A percentile compares a stretch with the other conserved stretches of the same genome.
Evolutionary conservation across 1,140 invertebrate species (phyloP).

Genomic region (Penaeus vannamei): DNA sequence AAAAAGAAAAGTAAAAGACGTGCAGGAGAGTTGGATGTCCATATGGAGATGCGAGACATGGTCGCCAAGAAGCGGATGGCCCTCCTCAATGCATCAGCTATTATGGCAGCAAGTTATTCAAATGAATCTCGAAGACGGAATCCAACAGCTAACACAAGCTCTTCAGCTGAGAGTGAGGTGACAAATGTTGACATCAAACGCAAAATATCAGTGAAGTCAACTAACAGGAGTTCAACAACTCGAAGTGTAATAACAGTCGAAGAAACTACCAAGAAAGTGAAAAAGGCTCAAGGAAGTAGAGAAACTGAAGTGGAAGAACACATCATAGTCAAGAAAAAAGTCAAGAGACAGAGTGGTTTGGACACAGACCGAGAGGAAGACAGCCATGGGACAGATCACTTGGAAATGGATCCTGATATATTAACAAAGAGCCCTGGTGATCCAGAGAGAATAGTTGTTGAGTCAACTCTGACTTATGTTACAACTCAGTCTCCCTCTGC

Average conservation of each 20-base stretch:
- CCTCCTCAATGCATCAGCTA: constrained; percentile 91
- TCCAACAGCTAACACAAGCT: constrained; percentile 57
- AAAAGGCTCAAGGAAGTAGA: constrained; percentile 64
- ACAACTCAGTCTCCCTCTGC: constrained; percentile 63
- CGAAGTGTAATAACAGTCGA: constrained; percentile 67
- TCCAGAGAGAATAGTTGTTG: constrained; percentile 55
- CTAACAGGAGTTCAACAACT: constrained; percentile 63
- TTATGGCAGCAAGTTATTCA: constrained; percentile 89
- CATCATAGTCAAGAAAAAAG: constrained; percentile 68
- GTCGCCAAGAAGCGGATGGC: constrained; percentile 93
- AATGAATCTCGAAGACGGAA: constrained; percentile 76
- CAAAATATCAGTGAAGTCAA: constrained; percentile 66
- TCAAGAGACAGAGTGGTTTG: constrained; percentile 57
- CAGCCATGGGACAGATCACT: constrained; percentile 60
- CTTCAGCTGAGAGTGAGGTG: constrained; percentile 66
- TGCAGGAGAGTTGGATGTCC: constrained; percentile 66
- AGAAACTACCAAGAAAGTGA: constrained; percentile 67
- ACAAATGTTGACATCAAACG: constrained; percentile 67
- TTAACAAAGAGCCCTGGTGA: constrained; percentile 53
- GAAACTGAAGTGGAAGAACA: constrained; percentile 67
- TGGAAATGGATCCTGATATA: constrained; percentile 62
- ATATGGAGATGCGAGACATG: constrained; percentile 84
- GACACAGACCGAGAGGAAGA: constrained; percentile 64
- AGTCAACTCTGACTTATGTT: constrained; percentile 65
- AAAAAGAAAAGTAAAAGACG: constrained; percentile 64